Base-by-base conservation (phyloP, 2,888 invertebrate genomes). In the Campoletis raptor region DNA sequence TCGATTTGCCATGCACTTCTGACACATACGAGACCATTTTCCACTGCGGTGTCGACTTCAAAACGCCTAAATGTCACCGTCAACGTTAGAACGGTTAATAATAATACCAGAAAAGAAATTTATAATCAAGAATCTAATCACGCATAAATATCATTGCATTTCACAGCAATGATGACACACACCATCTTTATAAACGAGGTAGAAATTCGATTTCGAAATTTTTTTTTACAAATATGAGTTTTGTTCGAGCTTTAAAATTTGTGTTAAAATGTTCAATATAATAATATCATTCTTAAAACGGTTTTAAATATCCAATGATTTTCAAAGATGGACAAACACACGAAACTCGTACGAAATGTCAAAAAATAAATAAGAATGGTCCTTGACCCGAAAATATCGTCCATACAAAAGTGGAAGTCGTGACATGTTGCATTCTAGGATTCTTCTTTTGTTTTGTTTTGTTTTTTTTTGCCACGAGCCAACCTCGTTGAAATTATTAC, bases 1-100 rank as follows among this genome's bases (percentile, higher is more conserved):
- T 83, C 76, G 37, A 83, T 73, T 18, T 81, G 42, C 42, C 82
- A 66, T 64, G 40, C 24, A 69, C 12, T 2, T 42, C 12, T 12
- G 21, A 42, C 24, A 21, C 36, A 36, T 18, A 9, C 70, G 48
- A 30, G 30, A 61, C 15, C 61, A 30, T 30, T 61, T 61, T 30
- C 61, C 30, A 30, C 30, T 61, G 61, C 61, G 15, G 61, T 30
- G 6, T 15, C 6, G 30, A 30, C 61, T 61, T 15, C 12, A 15
- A 61, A 6, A 15, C 30, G 30, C 24, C 24, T 15, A 2, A 69
- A 69, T 15, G 24, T 45, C 24, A 42, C 21, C 30, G 15, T 7
- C 24, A 15, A 15, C 30, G 30, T 61, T 61, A 30, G 15, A 30
- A 61, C 30, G 15, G 12, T 15, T 5, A 12, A 21, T 21, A 54